Evolutionary conservation across 2,797 vertebrate genomes (phyloP).

Genomic region (Sebastes hopkinsi): DNA sequence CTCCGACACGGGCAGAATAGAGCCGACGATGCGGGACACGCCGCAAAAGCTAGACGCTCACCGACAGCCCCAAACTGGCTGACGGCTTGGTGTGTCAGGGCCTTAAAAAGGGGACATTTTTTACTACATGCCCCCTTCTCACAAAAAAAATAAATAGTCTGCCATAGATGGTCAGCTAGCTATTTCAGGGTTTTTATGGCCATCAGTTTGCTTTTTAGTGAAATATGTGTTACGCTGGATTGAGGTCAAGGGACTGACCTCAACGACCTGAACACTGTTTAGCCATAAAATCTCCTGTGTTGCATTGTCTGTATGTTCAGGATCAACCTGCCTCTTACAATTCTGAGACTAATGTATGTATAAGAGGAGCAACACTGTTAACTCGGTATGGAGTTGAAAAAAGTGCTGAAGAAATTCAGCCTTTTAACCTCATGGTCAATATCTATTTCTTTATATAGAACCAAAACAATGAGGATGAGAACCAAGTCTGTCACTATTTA

Average conservation of each 20-base stretch:
- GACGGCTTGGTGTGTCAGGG: no score
- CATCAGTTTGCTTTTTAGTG: background rate
- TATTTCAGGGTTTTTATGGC: background rate
- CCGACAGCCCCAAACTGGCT: no score
- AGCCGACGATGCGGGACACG: no score
- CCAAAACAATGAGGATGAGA: background rate
- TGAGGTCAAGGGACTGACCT: background rate
- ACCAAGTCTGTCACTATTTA: background rate
- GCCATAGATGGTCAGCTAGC: background rate
- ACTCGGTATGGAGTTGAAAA: background rate
- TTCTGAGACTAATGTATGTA: background rate
- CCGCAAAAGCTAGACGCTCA: no score
- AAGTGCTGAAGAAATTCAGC: background rate
- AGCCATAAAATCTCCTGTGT: no score
- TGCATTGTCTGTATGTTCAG: background rate
- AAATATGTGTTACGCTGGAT: background rate
- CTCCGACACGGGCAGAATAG: no score
- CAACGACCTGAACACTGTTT: background rate
- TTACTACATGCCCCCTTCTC: background rate
- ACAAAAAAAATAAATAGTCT: background rate
- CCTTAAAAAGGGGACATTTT: background rate
- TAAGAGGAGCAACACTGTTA: no score
- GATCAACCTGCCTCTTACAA: background rate
- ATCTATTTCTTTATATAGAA: background rate
- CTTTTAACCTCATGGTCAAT: background rate